Conservation (phyloP, 2,797 vertebrate species). For the Podarcis siculus region DNA sequence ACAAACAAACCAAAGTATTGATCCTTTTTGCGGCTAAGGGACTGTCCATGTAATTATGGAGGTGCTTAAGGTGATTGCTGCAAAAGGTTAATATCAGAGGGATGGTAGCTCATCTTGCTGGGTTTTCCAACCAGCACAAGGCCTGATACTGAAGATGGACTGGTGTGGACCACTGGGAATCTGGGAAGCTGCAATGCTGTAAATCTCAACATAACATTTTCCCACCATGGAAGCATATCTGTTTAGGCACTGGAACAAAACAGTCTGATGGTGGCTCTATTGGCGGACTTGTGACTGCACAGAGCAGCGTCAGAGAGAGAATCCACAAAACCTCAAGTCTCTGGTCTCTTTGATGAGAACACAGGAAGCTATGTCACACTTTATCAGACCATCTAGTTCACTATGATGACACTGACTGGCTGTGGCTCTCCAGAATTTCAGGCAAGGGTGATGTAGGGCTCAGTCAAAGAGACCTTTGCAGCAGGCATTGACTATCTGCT, state of each 20-base stretch:
- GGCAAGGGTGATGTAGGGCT: no score
- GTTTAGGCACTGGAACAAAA: not conserved
- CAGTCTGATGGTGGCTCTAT: not conserved
- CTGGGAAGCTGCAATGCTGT: not conserved
- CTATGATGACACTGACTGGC: no score
- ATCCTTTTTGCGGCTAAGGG: slow-evolving; percentile 24
- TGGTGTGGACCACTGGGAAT: not conserved
- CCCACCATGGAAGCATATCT: not conserved
- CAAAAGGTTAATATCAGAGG: slow-evolving; percentile 61
- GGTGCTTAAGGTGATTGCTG: slow-evolving; percentile 30
- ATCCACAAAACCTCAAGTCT: not conserved
- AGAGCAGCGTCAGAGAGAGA: not conserved
- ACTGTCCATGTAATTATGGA: slow-evolving; percentile 24
- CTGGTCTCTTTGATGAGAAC: no score
- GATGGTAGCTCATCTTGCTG: slow-evolving; percentile 22
- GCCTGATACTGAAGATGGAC: fast-evolving
- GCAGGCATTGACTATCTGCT: no score
- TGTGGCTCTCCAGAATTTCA: no score
- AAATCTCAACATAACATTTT: no score
- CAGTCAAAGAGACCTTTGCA: no score
- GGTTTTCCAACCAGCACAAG: slow-evolving; percentile 3
- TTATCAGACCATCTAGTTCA: no score
- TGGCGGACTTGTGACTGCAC: not conserved
- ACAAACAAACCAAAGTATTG: slow-evolving; percentile 31
- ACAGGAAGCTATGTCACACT: no score